phyloP scores from a whole-genome alignment of 2,113 vertebrate genomes.

The Sinocyclocheilus rhinocerous region DNA sequence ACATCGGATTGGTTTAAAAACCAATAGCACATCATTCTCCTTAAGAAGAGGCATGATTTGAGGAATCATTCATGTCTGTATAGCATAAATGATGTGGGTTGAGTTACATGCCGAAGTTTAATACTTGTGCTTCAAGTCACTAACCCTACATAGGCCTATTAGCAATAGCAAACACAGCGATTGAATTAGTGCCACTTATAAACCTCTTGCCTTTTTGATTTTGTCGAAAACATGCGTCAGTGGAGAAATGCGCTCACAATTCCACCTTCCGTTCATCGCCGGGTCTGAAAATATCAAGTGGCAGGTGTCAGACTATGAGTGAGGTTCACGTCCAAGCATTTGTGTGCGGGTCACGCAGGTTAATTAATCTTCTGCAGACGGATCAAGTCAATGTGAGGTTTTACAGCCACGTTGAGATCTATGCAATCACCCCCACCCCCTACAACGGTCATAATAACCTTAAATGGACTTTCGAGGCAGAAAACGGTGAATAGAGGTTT shows the following conservation, averaged over 20 bases:
- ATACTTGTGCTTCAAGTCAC: neutral
- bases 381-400: conserved; percentile 4
- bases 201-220: neutral
- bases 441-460: neutral
- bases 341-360: neutral
- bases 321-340: neutral
- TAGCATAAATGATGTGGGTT: neutral
- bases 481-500: conserved; percentile 32
- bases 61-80: neutral
- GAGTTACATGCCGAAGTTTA: neutral
- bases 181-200: neutral
- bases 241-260: neutral
- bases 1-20: neutral
- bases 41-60: neutral
- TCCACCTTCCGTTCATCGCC: neutral
- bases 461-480: conserved; percentile 35
- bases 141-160: neutral
- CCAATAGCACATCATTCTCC: neutral
- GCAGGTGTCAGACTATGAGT: neutral
- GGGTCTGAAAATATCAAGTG: neutral
- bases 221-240: neutral
- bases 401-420: neutral
- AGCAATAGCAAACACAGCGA: neutral
- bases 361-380: conserved; percentile 13
- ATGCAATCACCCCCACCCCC: neutral